These are phyloP conservation scores for Calyptomena viridis DNA, from an alignment of 2,113 vertebrate species.

Conservation along the genomic window DNA sequence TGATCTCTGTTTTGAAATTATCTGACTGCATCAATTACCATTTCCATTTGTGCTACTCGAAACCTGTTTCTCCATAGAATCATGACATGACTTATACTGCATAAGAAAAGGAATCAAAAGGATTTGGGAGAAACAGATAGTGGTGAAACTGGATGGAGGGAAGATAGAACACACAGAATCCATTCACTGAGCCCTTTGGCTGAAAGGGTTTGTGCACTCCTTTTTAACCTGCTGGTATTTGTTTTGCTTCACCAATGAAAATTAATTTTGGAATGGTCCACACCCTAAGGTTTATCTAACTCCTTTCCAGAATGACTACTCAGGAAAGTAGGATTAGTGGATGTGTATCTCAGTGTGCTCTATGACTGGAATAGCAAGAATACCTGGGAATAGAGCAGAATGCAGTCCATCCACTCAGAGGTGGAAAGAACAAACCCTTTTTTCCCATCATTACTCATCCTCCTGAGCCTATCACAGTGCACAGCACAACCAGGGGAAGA, in stretches of 20 bases:
- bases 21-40: conserved; percentile 32
- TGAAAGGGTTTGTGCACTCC: not conserved
- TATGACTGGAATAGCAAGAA: not conserved
- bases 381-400: not conserved
- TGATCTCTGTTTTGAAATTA: conserved; percentile 45
- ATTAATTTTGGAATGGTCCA: not conserved
- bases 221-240: not conserved
- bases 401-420: not conserved
- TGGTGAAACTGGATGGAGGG: not conserved
- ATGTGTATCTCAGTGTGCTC: not conserved
- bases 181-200: not conserved
- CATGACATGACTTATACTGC: not conserved
- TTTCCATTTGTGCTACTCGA: conserved; percentile 40
- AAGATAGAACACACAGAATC: not conserved
- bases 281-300: not conserved
- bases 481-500: not conserved
- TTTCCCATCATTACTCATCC: not conserved
- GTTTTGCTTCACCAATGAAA: not conserved
- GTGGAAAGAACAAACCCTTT: not conserved
- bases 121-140: conserved; percentile 24
- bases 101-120: not conserved
- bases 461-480: not conserved
- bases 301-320: not conserved
- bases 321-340: not conserved
- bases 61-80: conserved; percentile 32